Evolutionary conservation across 2,888 invertebrate genomes (phyloP).

Genomic region (Teleiodes luculella): DNA sequence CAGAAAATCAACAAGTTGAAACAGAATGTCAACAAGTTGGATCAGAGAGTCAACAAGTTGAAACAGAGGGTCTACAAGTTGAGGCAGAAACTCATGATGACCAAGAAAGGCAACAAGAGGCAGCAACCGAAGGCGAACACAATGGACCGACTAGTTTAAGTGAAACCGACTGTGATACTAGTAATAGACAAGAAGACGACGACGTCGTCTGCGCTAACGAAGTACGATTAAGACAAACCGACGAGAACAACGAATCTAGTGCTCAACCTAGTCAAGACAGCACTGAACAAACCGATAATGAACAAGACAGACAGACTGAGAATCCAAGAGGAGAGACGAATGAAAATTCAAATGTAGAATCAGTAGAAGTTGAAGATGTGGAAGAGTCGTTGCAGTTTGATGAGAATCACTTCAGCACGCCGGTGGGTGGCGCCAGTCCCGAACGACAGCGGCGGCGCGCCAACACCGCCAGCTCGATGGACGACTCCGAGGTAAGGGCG

Average conservation of each 20-base stretch:
- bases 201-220: constrained; percentile 71
- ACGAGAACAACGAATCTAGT: constrained; percentile 29
- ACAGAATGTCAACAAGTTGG: too few relatives aligned
- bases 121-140: constrained; percentile 21
- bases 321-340: neutral
- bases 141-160: constrained; percentile 54
- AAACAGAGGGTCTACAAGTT: neutral
- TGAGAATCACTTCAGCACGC: constrained; percentile 75
- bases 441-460: constrained; percentile 41
- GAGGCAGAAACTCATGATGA: constrained; percentile 10
- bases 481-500: constrained; percentile 72
- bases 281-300: constrained; percentile 10
- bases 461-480: constrained; percentile 57
- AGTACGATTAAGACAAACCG: constrained; percentile 20
- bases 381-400: constrained; percentile 62
- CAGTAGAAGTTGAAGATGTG: neutral
- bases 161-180: constrained; percentile 73
- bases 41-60: neutral
- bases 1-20: too few relatives aligned
- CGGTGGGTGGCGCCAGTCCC: constrained; percentile 49
- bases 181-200: constrained; percentile 64
- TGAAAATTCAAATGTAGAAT: neutral
- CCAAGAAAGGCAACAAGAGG: neutral
- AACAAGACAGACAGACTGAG: neutral
- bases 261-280: constrained; percentile 57